Evolutionary conservation across 2,113 vertebrate species (phyloP).

Genomic region (Micronisus gabar): DNA sequence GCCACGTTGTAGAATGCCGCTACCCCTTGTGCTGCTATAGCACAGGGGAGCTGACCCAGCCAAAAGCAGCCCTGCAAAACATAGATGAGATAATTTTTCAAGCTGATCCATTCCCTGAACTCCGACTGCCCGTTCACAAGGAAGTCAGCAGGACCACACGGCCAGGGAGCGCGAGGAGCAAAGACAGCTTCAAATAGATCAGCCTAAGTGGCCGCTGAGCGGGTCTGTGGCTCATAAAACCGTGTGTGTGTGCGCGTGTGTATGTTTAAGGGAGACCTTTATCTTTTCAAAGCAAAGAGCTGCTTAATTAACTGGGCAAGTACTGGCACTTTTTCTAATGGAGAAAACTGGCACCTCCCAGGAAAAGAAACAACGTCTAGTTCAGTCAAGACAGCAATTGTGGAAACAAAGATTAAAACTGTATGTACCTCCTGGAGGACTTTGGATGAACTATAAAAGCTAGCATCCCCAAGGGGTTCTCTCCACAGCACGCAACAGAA

Average conservation of each 20-base stretch:
- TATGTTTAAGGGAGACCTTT: not conserved
- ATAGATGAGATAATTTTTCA: not conserved
- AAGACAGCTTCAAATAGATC: not conserved
- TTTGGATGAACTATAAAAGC: not conserved
- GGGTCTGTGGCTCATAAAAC: not conserved
- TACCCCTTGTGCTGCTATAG: not conserved
- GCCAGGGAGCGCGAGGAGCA: no score
- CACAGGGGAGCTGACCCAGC: not conserved
- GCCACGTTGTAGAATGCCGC: not conserved
- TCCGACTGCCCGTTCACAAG: not conserved
- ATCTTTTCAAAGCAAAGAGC: not conserved
- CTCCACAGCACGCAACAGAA: not conserved
- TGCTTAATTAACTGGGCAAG: not conserved
- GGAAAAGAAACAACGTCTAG: not conserved
- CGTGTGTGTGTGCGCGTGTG: no score
- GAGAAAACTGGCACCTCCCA: not conserved
- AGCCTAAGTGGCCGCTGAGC: rapidly evolving
- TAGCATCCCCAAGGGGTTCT: not conserved
- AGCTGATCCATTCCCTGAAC: not conserved
- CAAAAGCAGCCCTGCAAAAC: not conserved
- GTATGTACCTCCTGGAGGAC: not conserved
- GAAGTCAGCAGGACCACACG: not conserved
- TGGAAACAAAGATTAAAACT: not conserved
- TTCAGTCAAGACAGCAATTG: not conserved
- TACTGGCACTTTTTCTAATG: not conserved